phyloP scores from a whole-genome alignment of 2,113 vertebrate genomes.

The Neopipo cinnamomea region DNA sequence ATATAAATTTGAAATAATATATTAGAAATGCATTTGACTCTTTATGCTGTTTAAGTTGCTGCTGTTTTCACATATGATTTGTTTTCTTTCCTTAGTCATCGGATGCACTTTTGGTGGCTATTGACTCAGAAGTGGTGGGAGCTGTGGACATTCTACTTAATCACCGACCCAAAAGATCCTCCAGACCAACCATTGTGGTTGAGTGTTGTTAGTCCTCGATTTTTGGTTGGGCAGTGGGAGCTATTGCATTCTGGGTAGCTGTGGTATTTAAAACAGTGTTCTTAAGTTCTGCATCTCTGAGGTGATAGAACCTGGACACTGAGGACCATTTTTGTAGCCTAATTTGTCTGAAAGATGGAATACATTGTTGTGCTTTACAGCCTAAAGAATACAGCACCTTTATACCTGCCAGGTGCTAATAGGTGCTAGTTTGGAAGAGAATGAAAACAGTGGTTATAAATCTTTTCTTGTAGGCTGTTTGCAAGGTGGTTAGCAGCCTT shows the following conservation, averaged over 20 bases:
- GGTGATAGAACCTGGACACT: not conserved
- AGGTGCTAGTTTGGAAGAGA: not conserved
- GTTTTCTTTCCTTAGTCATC: slow-evolving; percentile 81
- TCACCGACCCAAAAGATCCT: slow-evolving; percentile 90
- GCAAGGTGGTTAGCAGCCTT: not conserved
- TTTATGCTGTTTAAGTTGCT: not conserved
- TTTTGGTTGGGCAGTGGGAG: not conserved
- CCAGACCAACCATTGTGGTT: slow-evolving; percentile 95
- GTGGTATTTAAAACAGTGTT: not conserved
- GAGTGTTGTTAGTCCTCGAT: slow-evolving; percentile 65
- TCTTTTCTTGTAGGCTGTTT: not conserved
- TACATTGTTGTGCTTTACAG: not conserved
- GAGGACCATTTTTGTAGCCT: not conserved
- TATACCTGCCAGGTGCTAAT: not conserved
- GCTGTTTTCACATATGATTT: slow-evolving; percentile 13
- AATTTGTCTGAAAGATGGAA: not conserved
- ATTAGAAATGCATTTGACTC: not conserved
- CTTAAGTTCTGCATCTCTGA: not conserved
- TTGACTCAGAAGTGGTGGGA: slow-evolving; percentile 97
- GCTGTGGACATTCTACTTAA: slow-evolving; percentile 98
- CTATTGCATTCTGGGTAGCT: not conserved
- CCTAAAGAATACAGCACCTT: not conserved
- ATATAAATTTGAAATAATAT: not conserved
- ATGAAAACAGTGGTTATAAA: not conserved
- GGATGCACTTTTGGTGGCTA: slow-evolving; percentile 95